Base-by-base conservation (phyloP, 2,888 invertebrate species). In the Eilema caniola region DNA sequence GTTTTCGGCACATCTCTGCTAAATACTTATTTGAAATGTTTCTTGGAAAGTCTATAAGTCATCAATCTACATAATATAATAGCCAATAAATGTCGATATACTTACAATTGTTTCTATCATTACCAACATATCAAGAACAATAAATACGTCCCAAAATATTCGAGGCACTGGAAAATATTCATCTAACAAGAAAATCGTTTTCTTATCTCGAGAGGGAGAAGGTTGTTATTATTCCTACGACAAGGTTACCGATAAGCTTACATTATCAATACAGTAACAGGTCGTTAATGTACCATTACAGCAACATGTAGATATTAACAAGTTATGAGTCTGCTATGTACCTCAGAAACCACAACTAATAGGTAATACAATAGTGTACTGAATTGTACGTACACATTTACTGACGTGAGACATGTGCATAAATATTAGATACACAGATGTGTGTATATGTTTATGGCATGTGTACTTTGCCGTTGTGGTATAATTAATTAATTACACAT, bases 341-440 rank as follows among this genome's bases (percentile, higher is more conserved):
- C 56, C 62, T 56, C 25, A 62, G 41, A 5, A 41, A 70, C 70
- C 70, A 41, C 66, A 41, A 70, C 70, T 70, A 66, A 70, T 70
- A 59, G 70, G 37, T 66, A 66, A 70, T 70, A 56, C n/a, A 56
- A 4, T 66, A 53, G 56, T 66, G 33, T 66, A 62, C 11, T 57
- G 33, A 12, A 16, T 20, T 37, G 57, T 65, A 65, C 2, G 57
- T 66, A 66, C 7, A 62, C 16, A 56, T 41, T 41, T 16, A 31
- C 24, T 56, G 37, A 25, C 57, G 33, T 24, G 57, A 37, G 2
- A 33, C 33, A 33, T 14, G 31, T 31, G 23, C 25, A 59, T 24
- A 25, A 53, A 20, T 53, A 53, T 53, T 20, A 57, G 33, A 12
- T 14, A 16, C n/a, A n/a, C n/a, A 57, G 56, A 10, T 57, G 12